Evolutionary conservation across 1,140 invertebrate genomes (phyloP).

Genomic region (Saccostrea echinata): DNA sequence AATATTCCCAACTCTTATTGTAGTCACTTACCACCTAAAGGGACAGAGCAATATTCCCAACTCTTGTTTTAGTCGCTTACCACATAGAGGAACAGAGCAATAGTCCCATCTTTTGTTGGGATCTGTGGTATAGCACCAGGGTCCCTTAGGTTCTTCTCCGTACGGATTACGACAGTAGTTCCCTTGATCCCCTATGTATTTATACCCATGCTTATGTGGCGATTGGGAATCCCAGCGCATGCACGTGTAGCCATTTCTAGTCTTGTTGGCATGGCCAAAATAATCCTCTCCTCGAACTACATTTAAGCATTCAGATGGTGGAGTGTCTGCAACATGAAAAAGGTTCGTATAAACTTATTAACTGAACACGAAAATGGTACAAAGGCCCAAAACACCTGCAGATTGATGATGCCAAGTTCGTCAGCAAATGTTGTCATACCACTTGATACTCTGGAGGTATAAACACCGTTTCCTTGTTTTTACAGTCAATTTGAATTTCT

Average conservation of each 20-base stretch:
- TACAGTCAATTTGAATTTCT: too few species aligned
- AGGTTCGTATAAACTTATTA: too few species aligned
- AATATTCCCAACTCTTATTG: too few species aligned
- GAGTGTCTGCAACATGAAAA: not conserved
- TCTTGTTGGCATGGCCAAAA: constrained; percentile 53
- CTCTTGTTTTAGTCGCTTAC: not conserved
- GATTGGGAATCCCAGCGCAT: constrained; percentile 63
- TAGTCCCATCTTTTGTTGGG: constrained; percentile 44
- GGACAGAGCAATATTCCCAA: too few species aligned
- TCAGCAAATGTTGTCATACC: too few species aligned
- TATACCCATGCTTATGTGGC: constrained; percentile 56
- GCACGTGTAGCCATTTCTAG: constrained; percentile 58
- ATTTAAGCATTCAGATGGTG: not conserved
- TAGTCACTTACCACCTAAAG: too few species aligned
- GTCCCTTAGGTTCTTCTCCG: constrained; percentile 5
- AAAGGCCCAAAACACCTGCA: too few species aligned
- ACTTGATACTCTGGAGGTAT: too few species aligned
- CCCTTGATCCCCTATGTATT: not conserved
- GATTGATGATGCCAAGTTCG: too few species aligned
- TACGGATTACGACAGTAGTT: constrained; percentile 49
- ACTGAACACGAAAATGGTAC: too few species aligned
- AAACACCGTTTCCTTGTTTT: too few species aligned
- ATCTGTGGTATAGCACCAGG: constrained; percentile 51
- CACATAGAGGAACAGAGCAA: constrained; percentile 37
- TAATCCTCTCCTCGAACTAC: constrained; percentile 41